Percentiles rank a stretch among this genome's conserved stretches.
phyloP scores from a whole-genome alignment of 2,888 invertebrate genomes.

The Phyllotreta striolata region DNA sequence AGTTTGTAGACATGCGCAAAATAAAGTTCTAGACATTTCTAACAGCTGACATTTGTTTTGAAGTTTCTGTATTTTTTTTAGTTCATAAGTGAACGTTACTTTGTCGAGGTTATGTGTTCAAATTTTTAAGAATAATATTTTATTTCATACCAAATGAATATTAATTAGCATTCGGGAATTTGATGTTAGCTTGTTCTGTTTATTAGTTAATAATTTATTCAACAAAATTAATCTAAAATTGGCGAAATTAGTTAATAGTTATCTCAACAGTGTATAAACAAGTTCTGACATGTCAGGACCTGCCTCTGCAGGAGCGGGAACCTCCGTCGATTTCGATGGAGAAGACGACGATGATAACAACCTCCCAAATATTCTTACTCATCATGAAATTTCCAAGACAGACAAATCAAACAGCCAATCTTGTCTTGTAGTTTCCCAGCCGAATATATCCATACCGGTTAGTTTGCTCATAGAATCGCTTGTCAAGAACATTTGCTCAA shows the following conservation, averaged over 20 bases:
- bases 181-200: background rate
- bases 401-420: slow-evolving; percentile 29
- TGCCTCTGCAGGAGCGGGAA: slow-evolving; percentile 2
- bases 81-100: background rate
- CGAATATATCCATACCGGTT: slow-evolving; percentile 65
- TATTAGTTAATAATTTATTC: no score
- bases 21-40: slow-evolving; percentile 5
- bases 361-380: slow-evolving; percentile 16
- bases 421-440: slow-evolving; percentile 29
- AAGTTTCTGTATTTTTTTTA: background rate
- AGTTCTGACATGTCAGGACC: slow-evolving; percentile 25
- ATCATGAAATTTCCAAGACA: slow-evolving; percentile 21
- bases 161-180: slow-evolving; percentile 7
- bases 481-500: slow-evolving; percentile 72
- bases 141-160: slow-evolving; percentile 11
- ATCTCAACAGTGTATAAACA: slow-evolving; percentile 14
- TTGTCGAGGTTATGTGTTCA: slow-evolving; percentile 20
- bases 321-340: slow-evolving; percentile 26
- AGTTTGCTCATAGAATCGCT: slow-evolving; percentile 76
- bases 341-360: slow-evolving; percentile 31
- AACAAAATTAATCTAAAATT: no score
- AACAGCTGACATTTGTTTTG: background rate
- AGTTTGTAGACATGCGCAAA: no score
- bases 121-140: slow-evolving; percentile 22
- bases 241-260: slow-evolving; percentile 27